These are phyloP conservation scores for Diprion similis DNA, from an alignment of 1,140 invertebrate genomes.

Conservation along the genomic window DNA sequence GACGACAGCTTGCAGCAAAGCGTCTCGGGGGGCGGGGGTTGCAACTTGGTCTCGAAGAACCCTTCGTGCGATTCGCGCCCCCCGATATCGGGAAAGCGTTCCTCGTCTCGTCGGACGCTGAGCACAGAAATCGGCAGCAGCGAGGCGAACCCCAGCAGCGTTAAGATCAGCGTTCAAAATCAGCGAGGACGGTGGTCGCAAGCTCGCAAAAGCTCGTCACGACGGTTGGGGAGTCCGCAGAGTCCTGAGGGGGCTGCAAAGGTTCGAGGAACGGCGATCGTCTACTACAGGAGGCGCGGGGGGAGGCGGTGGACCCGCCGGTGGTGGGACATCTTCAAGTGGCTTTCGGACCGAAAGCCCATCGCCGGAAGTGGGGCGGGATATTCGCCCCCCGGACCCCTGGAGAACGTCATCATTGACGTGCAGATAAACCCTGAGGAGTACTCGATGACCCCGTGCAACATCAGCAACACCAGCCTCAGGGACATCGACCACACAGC, in stretches of 20 bases:
- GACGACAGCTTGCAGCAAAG: conserved; percentile 37
- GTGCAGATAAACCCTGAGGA: conserved; percentile 37
- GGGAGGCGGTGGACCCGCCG: conserved; percentile 35
- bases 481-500: conserved; percentile 36
- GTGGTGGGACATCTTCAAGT: conserved; percentile 52
- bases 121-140: not conserved
- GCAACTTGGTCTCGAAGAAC: not conserved
- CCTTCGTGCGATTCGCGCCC: not conserved
- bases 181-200: not conserved
- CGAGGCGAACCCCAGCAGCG: not conserved
- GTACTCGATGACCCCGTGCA: conserved; percentile 48
- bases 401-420: conserved; percentile 28
- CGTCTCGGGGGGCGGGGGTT: conserved; percentile 4
- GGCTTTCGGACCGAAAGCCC: conserved; percentile 45
- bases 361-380: conserved; percentile 32
- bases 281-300: not conserved
- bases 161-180: not conserved
- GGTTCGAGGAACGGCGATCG: not conserved
- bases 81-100: not conserved
- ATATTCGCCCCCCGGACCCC: conserved; percentile 26
- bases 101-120: not conserved
- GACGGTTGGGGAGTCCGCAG: not conserved
- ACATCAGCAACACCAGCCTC: conserved; percentile 45
- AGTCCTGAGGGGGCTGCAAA: not conserved
- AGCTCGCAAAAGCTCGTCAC: not conserved